Percentiles rank a stretch among this genome's conserved stretches.
Evolutionary conservation across 2,113 vertebrate species (phyloP).

Genomic region (Microcebus murinus): DNA sequence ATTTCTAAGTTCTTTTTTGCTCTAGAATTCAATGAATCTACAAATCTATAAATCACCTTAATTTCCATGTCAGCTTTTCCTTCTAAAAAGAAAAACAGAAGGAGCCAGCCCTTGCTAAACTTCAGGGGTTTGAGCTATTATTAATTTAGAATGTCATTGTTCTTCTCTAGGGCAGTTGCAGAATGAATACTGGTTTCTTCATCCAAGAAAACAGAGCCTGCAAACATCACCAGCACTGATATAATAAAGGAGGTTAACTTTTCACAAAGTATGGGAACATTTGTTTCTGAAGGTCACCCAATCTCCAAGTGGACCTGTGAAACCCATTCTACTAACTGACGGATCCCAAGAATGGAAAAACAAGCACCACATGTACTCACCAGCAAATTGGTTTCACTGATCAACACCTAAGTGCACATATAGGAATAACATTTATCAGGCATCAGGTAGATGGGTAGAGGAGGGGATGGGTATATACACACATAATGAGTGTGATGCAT

Average conservation of each 20-base stretch:
- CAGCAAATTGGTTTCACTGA: no score
- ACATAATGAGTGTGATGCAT: no score
- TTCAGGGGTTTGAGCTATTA: neutral
- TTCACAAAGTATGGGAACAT: neutral
- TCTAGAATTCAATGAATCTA: conserved; percentile 1
- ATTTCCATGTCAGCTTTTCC: neutral
- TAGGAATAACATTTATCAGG: no score
- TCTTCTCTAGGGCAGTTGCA: neutral
- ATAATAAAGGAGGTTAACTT: neutral
- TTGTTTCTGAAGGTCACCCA: neutral
- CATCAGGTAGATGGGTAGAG: no score
- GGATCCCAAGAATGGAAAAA: no score
- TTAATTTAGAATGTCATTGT: neutral
- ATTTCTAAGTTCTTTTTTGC: neutral
- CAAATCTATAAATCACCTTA: conserved; percentile 11
- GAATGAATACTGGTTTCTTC: neutral
- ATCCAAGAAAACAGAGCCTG: neutral
- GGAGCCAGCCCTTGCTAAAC: neutral
- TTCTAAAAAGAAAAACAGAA: neutral
- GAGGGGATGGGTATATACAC: no score
- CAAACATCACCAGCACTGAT: neutral
- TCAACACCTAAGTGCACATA: no score
- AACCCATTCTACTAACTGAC: no score
- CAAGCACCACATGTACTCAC: no score
- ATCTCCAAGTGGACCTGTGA: neutral